Percentiles rank a stretch among this genome's conserved stretches.
phyloP scores from a whole-genome alignment of 2,113 vertebrate species.

The human (Homo sapiens) region GRCh38 chr1:18071001-18071500 shows the following conservation, averaged over 20 bases:
- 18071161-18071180: background rate
- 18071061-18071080: background rate
- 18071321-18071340: background rate
- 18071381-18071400: background rate
- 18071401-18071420: fast-evolving
- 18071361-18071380: fast-evolving
- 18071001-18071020: background rate
- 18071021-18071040: background rate
- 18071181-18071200: background rate
- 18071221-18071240: background rate
- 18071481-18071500: fast-evolving
- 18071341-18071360: fast-evolving
- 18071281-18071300: background rate
- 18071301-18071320: fast-evolving
- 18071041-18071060: background rate
- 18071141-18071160: background rate
- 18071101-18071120: background rate
- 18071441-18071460: background rate
- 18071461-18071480: background rate
- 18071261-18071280: fast-evolving
- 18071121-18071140: background rate
- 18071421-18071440: background rate
- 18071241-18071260: too few species aligned
- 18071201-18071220: background rate
- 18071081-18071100: background rate